phyloP scores from a whole-genome alignment of 2,113 vertebrate species.

The Datnioides undecimradiatus region DNA sequence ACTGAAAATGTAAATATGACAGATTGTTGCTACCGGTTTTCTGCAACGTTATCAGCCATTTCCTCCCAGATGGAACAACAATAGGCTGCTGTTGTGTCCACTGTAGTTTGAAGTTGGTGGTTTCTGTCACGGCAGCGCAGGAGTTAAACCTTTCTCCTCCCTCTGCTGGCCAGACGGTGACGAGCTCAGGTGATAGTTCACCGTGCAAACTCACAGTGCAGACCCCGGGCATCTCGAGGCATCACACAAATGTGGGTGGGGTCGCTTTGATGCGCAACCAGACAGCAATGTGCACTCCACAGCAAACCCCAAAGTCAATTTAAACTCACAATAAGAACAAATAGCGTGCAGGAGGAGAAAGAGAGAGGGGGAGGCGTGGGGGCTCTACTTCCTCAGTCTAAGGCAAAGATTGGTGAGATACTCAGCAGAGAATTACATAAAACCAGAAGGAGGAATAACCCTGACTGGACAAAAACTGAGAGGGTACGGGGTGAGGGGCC shows the following conservation, averaged over 20 bases:
- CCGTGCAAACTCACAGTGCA: slow-evolving; percentile 65
- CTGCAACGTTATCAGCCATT: slow-evolving; percentile 27
- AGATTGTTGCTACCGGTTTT: not conserved
- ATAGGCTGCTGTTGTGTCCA: not conserved
- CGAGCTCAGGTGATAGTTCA: slow-evolving; percentile 79
- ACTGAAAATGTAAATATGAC: too few species aligned
- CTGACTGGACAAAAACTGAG: slow-evolving; percentile 49
- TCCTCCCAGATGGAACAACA: slow-evolving; percentile 9
- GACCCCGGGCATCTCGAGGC: slow-evolving; percentile 63
- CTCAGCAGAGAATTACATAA: slow-evolving; percentile 26
- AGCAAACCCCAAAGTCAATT: slow-evolving; percentile 47
- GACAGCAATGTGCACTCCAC: slow-evolving; percentile 64
- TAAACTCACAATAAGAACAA: slow-evolving; percentile 55
- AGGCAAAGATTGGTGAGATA: slow-evolving; percentile 18
- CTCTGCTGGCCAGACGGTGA: slow-evolving; percentile 70
- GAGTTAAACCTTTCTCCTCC: slow-evolving; percentile 76
- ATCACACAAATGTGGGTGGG: slow-evolving; percentile 79
- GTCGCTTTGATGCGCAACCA: slow-evolving; percentile 77
- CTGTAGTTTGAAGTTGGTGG: not conserved
- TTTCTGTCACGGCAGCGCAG: slow-evolving; percentile 37
- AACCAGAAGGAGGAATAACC: slow-evolving; percentile 21
- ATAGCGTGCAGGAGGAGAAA: slow-evolving; percentile 42
- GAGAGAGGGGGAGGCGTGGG: slow-evolving; percentile 29
- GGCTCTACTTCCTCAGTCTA: slow-evolving; percentile 18
- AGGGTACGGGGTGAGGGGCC: slow-evolving; percentile 5